phyloP scores from a whole-genome alignment of 2,113 vertebrate genomes.

The Trochalopteron elliotii region DNA sequence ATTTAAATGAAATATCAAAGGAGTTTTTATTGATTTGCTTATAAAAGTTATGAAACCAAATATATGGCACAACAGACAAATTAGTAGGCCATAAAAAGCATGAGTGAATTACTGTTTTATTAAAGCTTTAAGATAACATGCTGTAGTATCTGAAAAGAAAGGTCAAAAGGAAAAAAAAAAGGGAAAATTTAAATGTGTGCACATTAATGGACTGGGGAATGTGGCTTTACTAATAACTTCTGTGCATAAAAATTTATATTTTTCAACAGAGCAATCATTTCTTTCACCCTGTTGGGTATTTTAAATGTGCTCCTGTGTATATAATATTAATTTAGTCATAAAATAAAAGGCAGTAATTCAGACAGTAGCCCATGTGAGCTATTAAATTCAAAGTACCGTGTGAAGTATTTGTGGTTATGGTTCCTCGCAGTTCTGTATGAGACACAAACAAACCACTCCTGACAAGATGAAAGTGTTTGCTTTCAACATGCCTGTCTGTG shows the following conservation, averaged over 20 bases:
- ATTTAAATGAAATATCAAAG: slow-evolving; percentile 69
- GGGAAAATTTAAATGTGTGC: slow-evolving; percentile 29
- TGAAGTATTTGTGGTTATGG: slow-evolving; percentile 44
- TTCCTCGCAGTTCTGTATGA: neutral
- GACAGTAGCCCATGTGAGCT: slow-evolving; percentile 49
- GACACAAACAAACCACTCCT: slow-evolving; percentile 23
- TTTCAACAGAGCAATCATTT: slow-evolving; percentile 52
- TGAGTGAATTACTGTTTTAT: slow-evolving; percentile 54
- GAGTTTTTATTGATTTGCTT: slow-evolving; percentile 68
- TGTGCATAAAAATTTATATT: slow-evolving; percentile 67
- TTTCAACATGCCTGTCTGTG: neutral
- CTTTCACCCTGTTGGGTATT: slow-evolving; percentile 66
- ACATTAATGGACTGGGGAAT: slow-evolving; percentile 56
- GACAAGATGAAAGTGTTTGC: slow-evolving; percentile 13
- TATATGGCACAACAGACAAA: slow-evolving; percentile 51
- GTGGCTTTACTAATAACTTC: slow-evolving; percentile 65
- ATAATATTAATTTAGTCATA: slow-evolving; percentile 69
- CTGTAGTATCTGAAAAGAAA: slow-evolving; percentile 63
- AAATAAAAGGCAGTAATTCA: slow-evolving; percentile 69
- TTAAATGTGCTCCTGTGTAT: slow-evolving; percentile 69
- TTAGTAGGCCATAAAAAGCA: slow-evolving; percentile 66
- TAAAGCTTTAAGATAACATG: slow-evolving; percentile 64
- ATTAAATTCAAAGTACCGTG: slow-evolving; percentile 52
- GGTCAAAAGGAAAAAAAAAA: slow-evolving; percentile 62
- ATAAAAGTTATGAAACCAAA: slow-evolving; percentile 63